Evolutionary conservation across 1,140 invertebrate species (phyloP).

Genomic region (Drosophila tristis): DNA sequence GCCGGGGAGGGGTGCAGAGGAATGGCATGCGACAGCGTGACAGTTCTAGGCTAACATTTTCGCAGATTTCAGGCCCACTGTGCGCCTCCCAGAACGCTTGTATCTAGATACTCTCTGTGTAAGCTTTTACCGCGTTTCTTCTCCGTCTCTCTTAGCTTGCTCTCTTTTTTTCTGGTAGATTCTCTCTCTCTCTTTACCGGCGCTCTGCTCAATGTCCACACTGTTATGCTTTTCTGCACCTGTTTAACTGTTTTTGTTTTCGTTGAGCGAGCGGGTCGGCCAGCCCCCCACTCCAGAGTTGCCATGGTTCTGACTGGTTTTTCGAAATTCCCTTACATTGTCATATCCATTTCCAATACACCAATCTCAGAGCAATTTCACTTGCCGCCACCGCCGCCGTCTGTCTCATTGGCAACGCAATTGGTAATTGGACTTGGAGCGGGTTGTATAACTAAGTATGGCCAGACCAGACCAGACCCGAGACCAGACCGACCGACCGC

Average conservation of each 20-base stretch:
- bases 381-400: conserved; percentile 39
- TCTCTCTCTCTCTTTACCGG: conserved; percentile 1
- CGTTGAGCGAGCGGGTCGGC: conserved; percentile 1
- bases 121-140: not conserved
- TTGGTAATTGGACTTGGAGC: conserved; percentile 36
- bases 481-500: conserved; percentile 21
- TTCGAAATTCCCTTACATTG: conserved; percentile 64
- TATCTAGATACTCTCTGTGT: not conserved
- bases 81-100: conserved; percentile 9
- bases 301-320: conserved; percentile 69
- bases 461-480: not conserved
- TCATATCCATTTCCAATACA: too few relatives aligned
- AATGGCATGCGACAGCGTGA: conserved; percentile 3
- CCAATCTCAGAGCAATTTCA: conserved; percentile 59
- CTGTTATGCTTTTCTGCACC: conserved; percentile 72
- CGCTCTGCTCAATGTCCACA: conserved; percentile 9
- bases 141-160: not conserved
- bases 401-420: conserved; percentile 6
- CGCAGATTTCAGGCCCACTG: conserved; percentile 42
- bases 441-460: conserved; percentile 59
- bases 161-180: conserved; percentile 7
- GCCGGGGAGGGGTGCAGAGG: not conserved
- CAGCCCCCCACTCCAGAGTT: conserved; percentile 20
- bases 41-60: conserved; percentile 30
- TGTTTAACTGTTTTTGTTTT: conserved; percentile 76